Percentiles rank a stretch among this genome's conserved stretches.
Conservation (phyloP, 2,113 vertebrate species). For the Salvelinus namaycush region DNA sequence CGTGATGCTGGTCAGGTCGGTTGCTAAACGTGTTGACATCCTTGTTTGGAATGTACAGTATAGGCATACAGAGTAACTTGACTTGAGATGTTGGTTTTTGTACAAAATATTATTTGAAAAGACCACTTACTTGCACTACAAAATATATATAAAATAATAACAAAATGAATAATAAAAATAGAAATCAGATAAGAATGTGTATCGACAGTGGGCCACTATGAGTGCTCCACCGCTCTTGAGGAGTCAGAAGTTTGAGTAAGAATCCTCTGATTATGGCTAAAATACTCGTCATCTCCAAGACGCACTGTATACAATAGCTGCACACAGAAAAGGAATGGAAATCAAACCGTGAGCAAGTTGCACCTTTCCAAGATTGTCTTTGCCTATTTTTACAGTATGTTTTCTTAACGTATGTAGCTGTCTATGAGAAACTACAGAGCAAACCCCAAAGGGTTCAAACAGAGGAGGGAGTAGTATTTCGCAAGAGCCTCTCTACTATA, state of each 20-base stretch:
- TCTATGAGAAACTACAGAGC: conserved; percentile 31
- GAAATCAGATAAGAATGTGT: conserved; percentile 63
- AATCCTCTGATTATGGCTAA: conserved; percentile 66
- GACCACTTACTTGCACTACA: conserved; percentile 65
- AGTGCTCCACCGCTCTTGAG: conserved; percentile 40
- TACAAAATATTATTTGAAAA: conserved; percentile 70
- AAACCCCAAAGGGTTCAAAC: conserved; percentile 17
- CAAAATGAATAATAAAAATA: conserved; percentile 54
- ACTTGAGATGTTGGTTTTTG: conserved; percentile 55
- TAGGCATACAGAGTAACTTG: conserved; percentile 56
- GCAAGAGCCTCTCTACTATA: conserved; percentile 33
- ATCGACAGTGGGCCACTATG: conserved; percentile 37
- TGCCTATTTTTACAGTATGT: conserved; percentile 62
- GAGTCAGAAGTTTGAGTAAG: conserved; percentile 38
- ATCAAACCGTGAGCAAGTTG: conserved; percentile 66
- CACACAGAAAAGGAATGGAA: conserved; percentile 50
- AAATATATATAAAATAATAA: conserved; percentile 58
- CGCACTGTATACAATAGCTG: conserved; percentile 51
- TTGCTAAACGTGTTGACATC: conserved; percentile 53
- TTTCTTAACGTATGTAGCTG: conserved; percentile 35
- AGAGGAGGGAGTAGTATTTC: not conserved
- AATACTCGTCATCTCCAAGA: conserved; percentile 43
- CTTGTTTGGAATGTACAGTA: conserved; percentile 67
- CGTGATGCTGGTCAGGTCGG: conserved; percentile 40
- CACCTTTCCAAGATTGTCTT: conserved; percentile 78